phyloP scores from a whole-genome alignment of 2,888 invertebrate genomes.

The Mycalesis mineus region DNA sequence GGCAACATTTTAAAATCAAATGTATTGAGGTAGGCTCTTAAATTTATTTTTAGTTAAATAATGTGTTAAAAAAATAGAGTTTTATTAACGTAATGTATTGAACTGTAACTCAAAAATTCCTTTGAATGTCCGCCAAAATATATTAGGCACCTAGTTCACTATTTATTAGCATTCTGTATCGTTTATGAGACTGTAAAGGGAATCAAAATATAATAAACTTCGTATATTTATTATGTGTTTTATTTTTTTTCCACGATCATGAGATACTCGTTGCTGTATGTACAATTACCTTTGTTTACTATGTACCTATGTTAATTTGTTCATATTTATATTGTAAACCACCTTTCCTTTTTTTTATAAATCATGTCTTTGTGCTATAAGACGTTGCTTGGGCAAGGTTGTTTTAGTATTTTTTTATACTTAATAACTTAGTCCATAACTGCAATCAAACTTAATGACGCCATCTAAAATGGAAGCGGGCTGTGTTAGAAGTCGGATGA shows the following conservation, averaged over 20 bases:
- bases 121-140: constrained; percentile 5
- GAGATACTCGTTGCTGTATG: not conserved
- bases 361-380: too few relatives aligned
- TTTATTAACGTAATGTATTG: not conserved
- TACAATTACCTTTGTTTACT: too few relatives aligned
- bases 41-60: not conserved
- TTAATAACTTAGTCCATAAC: too few relatives aligned
- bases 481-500: too few relatives aligned
- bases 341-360: too few relatives aligned
- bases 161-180: not conserved
- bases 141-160: not conserved
- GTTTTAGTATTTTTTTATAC: too few relatives aligned
- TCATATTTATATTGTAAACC: too few relatives aligned
- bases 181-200: not conserved
- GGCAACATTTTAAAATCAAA: too few relatives aligned
- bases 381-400: too few relatives aligned
- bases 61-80: not conserved
- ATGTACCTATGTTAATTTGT: too few relatives aligned
- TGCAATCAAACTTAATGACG: too few relatives aligned
- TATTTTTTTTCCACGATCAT: not conserved
- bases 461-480: too few relatives aligned
- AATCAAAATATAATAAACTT: not conserved
- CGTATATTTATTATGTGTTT: constrained; percentile 1
- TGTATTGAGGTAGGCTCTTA: not conserved
- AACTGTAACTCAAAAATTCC: not conserved